Evolutionary conservation across 2,888 invertebrate species (phyloP).

Genomic region (Platerodrilus igneus): DNA sequence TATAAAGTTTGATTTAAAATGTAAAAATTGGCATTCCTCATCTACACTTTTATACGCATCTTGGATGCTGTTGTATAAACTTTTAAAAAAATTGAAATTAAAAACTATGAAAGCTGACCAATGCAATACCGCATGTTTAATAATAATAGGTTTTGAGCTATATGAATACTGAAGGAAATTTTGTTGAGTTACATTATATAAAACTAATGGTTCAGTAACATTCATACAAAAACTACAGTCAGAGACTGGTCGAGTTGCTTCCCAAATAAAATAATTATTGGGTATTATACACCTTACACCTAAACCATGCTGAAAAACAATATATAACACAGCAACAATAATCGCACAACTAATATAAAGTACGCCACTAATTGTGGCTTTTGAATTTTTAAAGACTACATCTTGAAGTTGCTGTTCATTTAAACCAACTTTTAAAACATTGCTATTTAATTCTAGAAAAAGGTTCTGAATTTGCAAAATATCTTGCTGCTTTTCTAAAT

Average conservation of each 20-base stretch:
- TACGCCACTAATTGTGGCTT: constrained; percentile 14
- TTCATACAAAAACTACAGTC: constrained; percentile 75
- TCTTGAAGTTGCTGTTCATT: background rate
- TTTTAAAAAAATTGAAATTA: constrained; percentile 63
- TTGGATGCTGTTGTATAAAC: constrained; percentile 61
- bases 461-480: background rate
- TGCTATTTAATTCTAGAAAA: constrained; percentile 5
- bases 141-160: constrained; percentile 72
- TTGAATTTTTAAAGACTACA: constrained; percentile 6
- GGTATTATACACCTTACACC: constrained; percentile 71
- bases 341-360: no score
- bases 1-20: constrained; percentile 78
- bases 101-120: constrained; percentile 73
- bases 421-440: constrained; percentile 5
- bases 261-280: constrained; percentile 83
- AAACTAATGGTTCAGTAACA: constrained; percentile 61
- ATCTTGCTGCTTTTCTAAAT: background rate
- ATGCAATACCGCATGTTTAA: constrained; percentile 67
- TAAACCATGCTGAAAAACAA: constrained; percentile 42
- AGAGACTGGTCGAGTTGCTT: constrained; percentile 77
- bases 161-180: constrained; percentile 72
- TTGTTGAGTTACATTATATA: constrained; percentile 63
- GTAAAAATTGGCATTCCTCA: constrained; percentile 81
- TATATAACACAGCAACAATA: constrained; percentile 26
- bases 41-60: constrained; percentile 71